A percentile compares a stretch with the other conserved stretches of the same genome.
Conservation (phyloP, 2,113 vertebrate species). For the Lichenostomus cassidix region DNA sequence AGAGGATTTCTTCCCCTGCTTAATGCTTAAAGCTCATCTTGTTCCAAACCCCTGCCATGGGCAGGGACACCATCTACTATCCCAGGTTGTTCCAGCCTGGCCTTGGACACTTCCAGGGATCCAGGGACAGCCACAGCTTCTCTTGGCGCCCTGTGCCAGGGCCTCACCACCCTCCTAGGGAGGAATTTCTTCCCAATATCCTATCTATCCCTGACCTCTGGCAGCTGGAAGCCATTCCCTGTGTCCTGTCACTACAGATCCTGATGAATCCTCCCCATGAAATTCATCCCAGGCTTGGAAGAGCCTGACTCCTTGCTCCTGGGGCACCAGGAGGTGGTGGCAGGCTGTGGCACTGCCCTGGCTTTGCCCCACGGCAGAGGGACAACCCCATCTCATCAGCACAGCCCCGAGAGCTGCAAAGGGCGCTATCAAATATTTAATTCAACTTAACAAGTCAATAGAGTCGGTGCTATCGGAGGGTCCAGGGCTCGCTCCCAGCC, state of each 20-base stretch:
- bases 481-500: not conserved
- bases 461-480: constrained; percentile 16
- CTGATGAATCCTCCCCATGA: not conserved
- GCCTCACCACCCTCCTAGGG: not conserved
- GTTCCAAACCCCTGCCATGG: not conserved
- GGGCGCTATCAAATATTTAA: constrained; percentile 63
- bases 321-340: fast-evolving
- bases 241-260: not conserved
- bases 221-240: not conserved
- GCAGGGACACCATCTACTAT: not conserved
- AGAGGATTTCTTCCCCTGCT: not conserved
- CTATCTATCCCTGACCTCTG: not conserved
- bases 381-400: not conserved
- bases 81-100: not conserved
- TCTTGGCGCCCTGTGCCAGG: not conserved
- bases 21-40: not conserved
- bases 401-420: not conserved
- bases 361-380: not conserved
- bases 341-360: not conserved
- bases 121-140: not conserved
- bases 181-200: not conserved
- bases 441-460: constrained; percentile 35
- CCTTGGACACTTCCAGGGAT: not conserved
- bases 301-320: fast-evolving
- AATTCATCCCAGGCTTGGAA: not conserved